Conservation (phyloP, 1,140 invertebrate species). For the Drosophila bipectinata region DNA sequence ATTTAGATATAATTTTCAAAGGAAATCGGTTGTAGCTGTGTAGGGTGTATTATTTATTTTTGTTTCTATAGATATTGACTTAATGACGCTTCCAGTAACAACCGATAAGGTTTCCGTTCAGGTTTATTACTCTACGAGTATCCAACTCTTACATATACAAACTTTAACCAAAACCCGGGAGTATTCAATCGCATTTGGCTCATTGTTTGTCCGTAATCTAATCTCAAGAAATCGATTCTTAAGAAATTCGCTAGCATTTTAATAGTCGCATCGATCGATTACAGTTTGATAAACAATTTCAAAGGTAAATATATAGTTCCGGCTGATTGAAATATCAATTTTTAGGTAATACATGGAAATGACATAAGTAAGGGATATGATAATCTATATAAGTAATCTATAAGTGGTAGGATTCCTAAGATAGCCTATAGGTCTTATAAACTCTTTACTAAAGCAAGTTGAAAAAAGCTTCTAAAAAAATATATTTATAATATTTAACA, state of each 20-base stretch:
- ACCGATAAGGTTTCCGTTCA: neutral
- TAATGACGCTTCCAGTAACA: neutral
- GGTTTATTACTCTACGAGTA: neutral
- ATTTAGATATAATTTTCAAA: neutral
- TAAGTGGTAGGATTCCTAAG: too few relatives aligned
- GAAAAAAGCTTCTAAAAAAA: too few relatives aligned
- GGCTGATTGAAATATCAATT: neutral
- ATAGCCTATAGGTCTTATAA: too few relatives aligned
- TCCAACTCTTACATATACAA: neutral
- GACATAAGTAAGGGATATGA: too few relatives aligned
- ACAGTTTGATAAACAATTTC: conserved; percentile 13
- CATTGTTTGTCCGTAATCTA: conserved; percentile 13
- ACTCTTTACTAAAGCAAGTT: too few relatives aligned
- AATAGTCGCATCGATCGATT: conserved; percentile 1
- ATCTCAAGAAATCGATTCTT: conserved; percentile 14
- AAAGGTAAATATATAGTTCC: neutral
- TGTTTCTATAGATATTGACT: neutral
- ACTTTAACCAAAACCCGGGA: neutral
- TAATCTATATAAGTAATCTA: too few relatives aligned
- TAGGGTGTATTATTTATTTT: neutral
- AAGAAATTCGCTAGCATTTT: conserved; percentile 5
- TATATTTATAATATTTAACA: too few relatives aligned
- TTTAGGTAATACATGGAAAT: too few relatives aligned
- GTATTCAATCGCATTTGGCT: neutral
- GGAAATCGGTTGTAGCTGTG: neutral